Conservation (phyloP, 2,888 invertebrate genomes). For the Drosophila phalerata region DNA sequence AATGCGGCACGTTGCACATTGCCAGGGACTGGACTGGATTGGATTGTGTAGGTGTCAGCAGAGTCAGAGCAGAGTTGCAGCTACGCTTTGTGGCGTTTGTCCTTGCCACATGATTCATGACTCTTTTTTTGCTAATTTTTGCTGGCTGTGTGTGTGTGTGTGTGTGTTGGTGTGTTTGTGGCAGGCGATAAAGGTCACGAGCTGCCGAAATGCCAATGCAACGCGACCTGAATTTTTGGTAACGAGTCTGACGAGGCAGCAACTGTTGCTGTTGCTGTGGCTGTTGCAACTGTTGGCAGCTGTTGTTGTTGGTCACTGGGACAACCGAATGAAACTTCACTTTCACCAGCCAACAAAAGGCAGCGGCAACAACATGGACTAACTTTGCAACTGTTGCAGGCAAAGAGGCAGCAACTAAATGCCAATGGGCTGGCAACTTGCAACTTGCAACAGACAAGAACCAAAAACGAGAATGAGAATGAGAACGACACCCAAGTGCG, state of each 20-base stretch:
- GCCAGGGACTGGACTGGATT: conserved; percentile 21
- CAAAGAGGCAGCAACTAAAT: conserved; percentile 10
- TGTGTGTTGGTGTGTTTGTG: conserved; percentile 3
- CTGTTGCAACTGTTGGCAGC: conserved; percentile 17
- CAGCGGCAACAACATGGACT: conserved; percentile 53
- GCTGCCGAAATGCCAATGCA: conserved; percentile 40
- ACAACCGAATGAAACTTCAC: conserved; percentile 59
- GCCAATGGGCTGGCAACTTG: conserved; percentile 6
- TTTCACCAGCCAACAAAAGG: conserved; percentile 62
- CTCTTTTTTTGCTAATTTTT: neutral
- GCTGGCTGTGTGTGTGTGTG: neutral
- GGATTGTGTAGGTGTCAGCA: conserved; percentile 44
- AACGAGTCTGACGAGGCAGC: conserved; percentile 8
- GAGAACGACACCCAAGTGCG: conserved; percentile 27
- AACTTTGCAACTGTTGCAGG: conserved; percentile 52
- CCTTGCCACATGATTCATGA: conserved; percentile 48
- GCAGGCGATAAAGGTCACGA: conserved; percentile 55
- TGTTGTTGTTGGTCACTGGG: conserved; percentile 67
- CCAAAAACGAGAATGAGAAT: neutral
- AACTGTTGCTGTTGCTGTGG: conserved; percentile 4
- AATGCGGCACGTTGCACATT: conserved; percentile 51
- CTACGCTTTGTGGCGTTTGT: conserved; percentile 39
- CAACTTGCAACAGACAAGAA: neutral
- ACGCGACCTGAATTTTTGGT: conserved; percentile 67
- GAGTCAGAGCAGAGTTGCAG: conserved; percentile 25